A percentile compares a stretch with the other conserved stretches of the same genome.
phyloP scores from a whole-genome alignment of 2,797 vertebrate species.

The Delichon dasypus region DNA sequence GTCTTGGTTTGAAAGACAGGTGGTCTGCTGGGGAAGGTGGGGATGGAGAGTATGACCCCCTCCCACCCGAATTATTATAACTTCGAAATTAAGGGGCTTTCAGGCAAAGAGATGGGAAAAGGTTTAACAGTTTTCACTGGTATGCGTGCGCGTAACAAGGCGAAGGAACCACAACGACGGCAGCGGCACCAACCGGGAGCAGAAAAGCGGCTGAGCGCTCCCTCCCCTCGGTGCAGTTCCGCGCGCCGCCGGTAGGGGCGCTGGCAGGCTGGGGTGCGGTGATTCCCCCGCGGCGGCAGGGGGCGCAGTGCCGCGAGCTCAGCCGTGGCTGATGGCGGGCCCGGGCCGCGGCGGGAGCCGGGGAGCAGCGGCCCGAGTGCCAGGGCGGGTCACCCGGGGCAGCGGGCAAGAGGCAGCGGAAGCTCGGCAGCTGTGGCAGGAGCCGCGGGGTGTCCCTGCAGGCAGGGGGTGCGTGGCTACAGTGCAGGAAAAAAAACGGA shows the following conservation, averaged over 20 bases:
- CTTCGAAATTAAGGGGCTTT: not conserved
- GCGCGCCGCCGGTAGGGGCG: not conserved
- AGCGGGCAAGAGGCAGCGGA: not conserved
- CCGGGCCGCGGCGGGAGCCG: not conserved
- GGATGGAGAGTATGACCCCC: too few relatives aligned
- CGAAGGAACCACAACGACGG: not conserved
- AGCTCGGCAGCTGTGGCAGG: not conserved
- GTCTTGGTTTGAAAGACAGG: not conserved
- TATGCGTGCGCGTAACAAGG: too few relatives aligned
- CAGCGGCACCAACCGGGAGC: too few relatives aligned
- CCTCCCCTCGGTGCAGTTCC: not conserved
- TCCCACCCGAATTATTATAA: not conserved
- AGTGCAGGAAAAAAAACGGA: not conserved
- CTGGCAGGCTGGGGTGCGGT: not conserved
- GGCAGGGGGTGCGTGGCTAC: not conserved
- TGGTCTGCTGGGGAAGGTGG: not conserved
- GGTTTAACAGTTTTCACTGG: too few relatives aligned
- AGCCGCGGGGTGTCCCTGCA: not conserved
- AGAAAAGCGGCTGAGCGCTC: too few relatives aligned
- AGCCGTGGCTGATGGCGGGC: rapidly evolving
- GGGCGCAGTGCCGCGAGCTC: not conserved
- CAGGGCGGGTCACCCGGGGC: not conserved
- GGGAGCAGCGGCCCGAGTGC: rapidly evolving
- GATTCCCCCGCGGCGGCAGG: not conserved
- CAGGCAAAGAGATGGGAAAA: not conserved